Evolutionary conservation across 2,888 invertebrate genomes (phyloP), one percentile per base, ranked within the genome.

Genomic region (Gortyna flavago): DNA sequence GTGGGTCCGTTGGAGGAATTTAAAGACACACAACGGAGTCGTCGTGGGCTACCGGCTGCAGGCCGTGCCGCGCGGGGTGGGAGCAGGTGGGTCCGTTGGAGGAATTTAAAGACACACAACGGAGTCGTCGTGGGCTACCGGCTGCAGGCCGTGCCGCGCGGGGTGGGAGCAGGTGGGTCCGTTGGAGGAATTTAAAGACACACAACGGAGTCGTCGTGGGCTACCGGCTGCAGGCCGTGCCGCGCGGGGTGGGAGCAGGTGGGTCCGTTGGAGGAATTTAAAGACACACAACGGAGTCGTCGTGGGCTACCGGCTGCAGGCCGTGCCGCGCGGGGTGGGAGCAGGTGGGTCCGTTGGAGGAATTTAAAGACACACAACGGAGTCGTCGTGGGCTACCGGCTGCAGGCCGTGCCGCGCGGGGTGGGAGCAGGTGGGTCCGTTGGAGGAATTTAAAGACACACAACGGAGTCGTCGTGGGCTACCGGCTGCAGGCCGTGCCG

Each of bases 331-430:
- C 18, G 3, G 18, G 11, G 51, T 25, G 8, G 61, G 69, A 6
- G 11, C 44, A 21, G 66, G 66, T n/a, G n/a, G n/a, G n/a, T n/a
- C n/a, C n/a, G n/a, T n/a, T n/a, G n/a, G n/a, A n/a, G n/a, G n/a
- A n/a, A n/a, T n/a, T n/a, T n/a, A n/a, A n/a, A 96, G 25, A 90
- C 94, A 0, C 95, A 96, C 75, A 95, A 97, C 67, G 97, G 97
- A 0, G 84, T 94, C 32, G 90, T 97, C 3, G 87, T 95, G 21
- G 97, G 97, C 0, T 97, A 96, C 87, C 94, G 95, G 54, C 92
- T 96, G 3, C 95, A 93, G 78, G 96, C 96, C 1, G 91, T 94
- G 0, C 96, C 96, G n/a, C 69, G 62, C 18, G 3, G 18, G 11
- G 51, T 25, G 8, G 61, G 69, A 6, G 11, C 44, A 21, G 66